Evolutionary conservation across 2,888 invertebrate species (phyloP).

Genomic region (Cephus pulcher): DNA sequence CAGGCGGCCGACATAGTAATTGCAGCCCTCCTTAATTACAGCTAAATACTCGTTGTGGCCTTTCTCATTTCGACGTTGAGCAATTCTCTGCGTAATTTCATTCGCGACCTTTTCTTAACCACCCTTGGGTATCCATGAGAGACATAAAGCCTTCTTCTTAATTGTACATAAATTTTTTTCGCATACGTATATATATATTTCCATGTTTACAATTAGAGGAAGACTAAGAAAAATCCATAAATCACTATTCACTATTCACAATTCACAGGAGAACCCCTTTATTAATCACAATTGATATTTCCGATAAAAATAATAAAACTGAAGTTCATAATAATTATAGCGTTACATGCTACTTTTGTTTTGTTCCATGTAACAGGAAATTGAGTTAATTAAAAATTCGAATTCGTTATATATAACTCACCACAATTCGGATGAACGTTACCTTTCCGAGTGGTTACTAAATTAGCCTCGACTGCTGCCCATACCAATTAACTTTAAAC

Average conservation of each 20-base stretch:
- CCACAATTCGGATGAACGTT: neutral
- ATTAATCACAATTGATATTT: too few relatives aligned
- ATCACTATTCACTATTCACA: too few relatives aligned
- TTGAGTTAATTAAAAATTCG: neutral
- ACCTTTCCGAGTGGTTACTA: neutral
- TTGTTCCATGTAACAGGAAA: neutral
- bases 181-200: too few relatives aligned
- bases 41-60: conserved; percentile 29
- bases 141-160: too few relatives aligned
- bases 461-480: neutral
- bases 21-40: conserved; percentile 37
- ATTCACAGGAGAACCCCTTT: too few relatives aligned
- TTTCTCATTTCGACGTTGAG: neutral
- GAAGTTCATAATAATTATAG: neutral
- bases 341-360: neutral
- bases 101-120: neutral
- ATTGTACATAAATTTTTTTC: too few relatives aligned
- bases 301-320: neutral
- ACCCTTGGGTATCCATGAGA: neutral
- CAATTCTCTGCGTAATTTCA: neutral
- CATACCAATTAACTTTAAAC: neutral
- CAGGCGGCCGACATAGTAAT: conserved; percentile 31
- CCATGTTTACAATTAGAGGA: too few relatives aligned
- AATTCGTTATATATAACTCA: neutral
- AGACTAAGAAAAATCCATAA: too few relatives aligned